Conservation (phyloP, 1,140 invertebrate species). For the Papilio dardanus region DNA sequence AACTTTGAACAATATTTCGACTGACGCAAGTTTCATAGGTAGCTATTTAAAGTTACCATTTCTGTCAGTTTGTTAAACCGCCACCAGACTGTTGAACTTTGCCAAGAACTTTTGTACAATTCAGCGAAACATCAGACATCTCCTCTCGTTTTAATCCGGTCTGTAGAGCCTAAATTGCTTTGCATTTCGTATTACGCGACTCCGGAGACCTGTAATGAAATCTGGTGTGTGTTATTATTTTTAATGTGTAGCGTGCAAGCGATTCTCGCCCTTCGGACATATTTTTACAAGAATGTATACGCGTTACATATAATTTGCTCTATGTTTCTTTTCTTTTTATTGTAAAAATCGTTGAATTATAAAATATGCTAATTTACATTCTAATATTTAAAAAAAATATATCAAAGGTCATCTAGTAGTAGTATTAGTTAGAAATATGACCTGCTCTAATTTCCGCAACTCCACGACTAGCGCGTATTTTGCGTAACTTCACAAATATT, state of each 20-base stretch:
- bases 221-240: slow-evolving; percentile 26
- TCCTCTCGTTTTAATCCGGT: slow-evolving; percentile 23
- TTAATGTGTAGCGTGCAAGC: slow-evolving; percentile 6
- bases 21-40: slow-evolving; percentile 5
- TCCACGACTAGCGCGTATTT: too few relatives aligned
- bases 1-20: slow-evolving; percentile 11
- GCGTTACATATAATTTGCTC: background rate
- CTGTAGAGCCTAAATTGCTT: slow-evolving; percentile 31
- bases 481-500: too few relatives aligned
- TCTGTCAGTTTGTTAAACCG: slow-evolving; percentile 32
- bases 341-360: background rate
- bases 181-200: slow-evolving; percentile 31
- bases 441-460: too few relatives aligned
- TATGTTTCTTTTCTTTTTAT: background rate
- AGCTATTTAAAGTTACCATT: slow-evolving; percentile 26
- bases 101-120: slow-evolving; percentile 29
- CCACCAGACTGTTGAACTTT: slow-evolving; percentile 25
- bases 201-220: slow-evolving; percentile 33
- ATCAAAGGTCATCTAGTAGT: too few relatives aligned
- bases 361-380: too few relatives aligned
- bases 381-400: too few relatives aligned
- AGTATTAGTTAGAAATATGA: too few relatives aligned
- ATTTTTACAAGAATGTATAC: background rate
- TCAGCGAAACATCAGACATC: slow-evolving; percentile 28
- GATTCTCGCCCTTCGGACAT: slow-evolving; percentile 15